Base-by-base conservation (phyloP, 2,113 vertebrate genomes). In the Hemichromis elongatus region DNA sequence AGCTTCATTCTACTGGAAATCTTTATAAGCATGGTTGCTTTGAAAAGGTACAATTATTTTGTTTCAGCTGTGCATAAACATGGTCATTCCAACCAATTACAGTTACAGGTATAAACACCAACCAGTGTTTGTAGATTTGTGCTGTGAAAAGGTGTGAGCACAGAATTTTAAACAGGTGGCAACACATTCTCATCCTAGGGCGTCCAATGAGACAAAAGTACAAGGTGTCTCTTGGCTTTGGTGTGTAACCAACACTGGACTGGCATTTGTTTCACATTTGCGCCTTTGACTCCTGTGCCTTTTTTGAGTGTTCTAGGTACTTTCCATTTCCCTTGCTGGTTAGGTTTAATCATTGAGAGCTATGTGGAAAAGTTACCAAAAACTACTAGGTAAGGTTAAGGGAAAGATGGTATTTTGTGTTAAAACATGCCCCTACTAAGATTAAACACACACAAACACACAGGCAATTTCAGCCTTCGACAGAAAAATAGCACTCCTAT, bases 371-470 rank as follows among this genome's bases (percentile, higher is more conserved):
- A 4, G n/a, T 24, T 24, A 68, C n/a, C 12, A 42, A 24, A 68
- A 42, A 9, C 37, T 24, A 68, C 7, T 0, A 68, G 35, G 12
- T 42, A 24, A 42, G 63, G 63, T 42, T 42, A n/a, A 37, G 0
- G 30, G 19, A 37, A 37, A n/a, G 10, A 13, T 63, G 18, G 18
- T 63, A 13, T 33, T 21, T 21, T 66, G 19, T 66, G 19, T 66
- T 66, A 40, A 37, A 37, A 37, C 33, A 37, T 0, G 0, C 57
- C 11, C 57, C 35, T 61, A 5, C 28, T 30, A 35, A 35, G 30
- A 61, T 33, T 35, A 35, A 61, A 19, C 18, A 61, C 30, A 33
- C 28, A n/a, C 57, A 61, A 35, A n/a, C n/a, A n/a, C n/a, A n/a
- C 33, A 37, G 30, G 10, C 7, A 1, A 2, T 68, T 68, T 66